Evolutionary conservation across 2,113 vertebrate genomes (phyloP).

Genomic region (Taxidea taxus): DNA sequence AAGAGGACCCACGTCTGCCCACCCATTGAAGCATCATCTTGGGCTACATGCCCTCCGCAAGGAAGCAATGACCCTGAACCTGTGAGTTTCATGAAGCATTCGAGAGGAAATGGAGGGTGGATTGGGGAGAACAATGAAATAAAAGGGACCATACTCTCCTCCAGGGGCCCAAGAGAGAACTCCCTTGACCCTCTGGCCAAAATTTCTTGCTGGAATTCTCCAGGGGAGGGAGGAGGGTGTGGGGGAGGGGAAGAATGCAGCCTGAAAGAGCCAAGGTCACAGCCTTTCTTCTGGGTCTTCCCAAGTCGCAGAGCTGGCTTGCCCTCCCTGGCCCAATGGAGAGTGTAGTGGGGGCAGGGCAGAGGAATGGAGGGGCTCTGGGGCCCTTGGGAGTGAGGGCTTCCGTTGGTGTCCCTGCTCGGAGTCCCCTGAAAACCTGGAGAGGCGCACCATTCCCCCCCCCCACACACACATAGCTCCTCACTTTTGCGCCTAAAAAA

Average conservation of each 20-base stretch:
- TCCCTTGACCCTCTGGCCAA: background rate
- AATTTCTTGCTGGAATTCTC: background rate
- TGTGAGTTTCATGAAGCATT: background rate
- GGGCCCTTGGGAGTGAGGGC: background rate
- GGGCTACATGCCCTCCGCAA: fast-evolving
- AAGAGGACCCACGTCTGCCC: background rate
- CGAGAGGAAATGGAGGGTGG: background rate
- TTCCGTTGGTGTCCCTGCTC: background rate
- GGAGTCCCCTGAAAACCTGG: background rate
- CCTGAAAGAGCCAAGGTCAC: background rate
- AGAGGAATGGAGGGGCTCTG: background rate
- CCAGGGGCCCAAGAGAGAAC: background rate
- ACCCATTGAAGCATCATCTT: background rate
- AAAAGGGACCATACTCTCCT: background rate
- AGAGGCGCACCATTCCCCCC: background rate
- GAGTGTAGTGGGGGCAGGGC: background rate
- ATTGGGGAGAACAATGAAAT: no score
- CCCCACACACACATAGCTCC: background rate
- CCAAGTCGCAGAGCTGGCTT: background rate
- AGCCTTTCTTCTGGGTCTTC: background rate
- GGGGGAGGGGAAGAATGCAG: background rate
- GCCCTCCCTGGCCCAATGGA: background rate
- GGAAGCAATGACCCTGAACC: background rate
- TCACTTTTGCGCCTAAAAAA: background rate
- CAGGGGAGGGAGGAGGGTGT: background rate